A percentile compares a stretch with the other conserved stretches of the same genome.
Evolutionary conservation across 1,140 invertebrate genomes (phyloP).

Genomic region (Ceratoteleas bidentatus): DNA sequence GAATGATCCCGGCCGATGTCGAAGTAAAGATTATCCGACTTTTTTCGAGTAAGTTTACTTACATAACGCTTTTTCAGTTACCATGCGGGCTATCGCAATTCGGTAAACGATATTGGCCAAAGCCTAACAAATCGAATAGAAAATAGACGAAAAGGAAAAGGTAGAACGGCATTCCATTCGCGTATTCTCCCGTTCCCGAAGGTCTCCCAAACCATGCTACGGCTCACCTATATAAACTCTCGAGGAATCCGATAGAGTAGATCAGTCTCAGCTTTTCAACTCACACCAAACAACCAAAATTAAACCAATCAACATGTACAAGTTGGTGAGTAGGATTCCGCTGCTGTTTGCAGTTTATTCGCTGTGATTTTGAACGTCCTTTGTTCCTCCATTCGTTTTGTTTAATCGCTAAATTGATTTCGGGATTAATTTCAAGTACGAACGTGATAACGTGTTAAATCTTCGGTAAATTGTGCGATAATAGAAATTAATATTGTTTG

Average conservation of each 20-base stretch:
- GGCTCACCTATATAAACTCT: conserved; percentile 74
- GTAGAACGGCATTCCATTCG: conserved; percentile 53
- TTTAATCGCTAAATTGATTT: too few species aligned
- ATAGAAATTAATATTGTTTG: too few species aligned
- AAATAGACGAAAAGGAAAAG: conserved; percentile 61
- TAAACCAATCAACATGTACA: conserved; percentile 75
- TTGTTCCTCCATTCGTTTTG: too few species aligned
- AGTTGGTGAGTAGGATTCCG: conserved; percentile 70
- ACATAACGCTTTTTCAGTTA: conserved; percentile 13
- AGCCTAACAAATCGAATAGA: conserved; percentile 45
- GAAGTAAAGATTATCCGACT: conserved; percentile 22
- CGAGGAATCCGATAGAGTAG: conserved; percentile 67
- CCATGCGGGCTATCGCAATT: conserved; percentile 2
- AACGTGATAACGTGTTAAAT: too few species aligned
- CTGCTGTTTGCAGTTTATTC: background rate
- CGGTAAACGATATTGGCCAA: conserved; percentile 16
- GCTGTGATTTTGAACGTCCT: background rate
- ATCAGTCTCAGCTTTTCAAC: conserved; percentile 81
- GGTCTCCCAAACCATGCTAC: conserved; percentile 68
- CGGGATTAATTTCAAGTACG: too few species aligned
- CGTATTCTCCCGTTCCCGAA: conserved; percentile 65
- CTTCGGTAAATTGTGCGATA: too few species aligned
- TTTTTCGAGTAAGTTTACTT: conserved; percentile 6
- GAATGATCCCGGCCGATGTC: conserved; percentile 26
- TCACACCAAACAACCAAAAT: conserved; percentile 73